A percentile compares a stretch with the other conserved stretches of the same genome.
Conservation (phyloP, 2,113 vertebrate genomes). For the Gymnogyps californianus region DNA sequence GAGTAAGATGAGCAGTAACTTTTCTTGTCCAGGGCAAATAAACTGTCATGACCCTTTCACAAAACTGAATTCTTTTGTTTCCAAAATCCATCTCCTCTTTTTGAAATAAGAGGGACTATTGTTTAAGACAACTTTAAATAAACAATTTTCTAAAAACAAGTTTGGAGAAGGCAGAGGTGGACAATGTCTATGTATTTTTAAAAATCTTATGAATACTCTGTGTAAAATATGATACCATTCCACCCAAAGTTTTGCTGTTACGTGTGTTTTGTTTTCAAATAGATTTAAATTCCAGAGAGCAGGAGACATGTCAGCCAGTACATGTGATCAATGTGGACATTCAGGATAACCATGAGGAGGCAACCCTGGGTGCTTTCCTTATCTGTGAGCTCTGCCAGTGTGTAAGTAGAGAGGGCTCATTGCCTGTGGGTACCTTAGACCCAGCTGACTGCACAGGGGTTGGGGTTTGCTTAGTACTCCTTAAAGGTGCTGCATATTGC, state of each 20-base stretch:
- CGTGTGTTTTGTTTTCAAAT: background rate
- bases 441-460: background rate
- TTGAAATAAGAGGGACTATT: background rate
- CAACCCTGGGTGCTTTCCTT: constrained; percentile 95
- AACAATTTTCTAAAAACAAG: background rate
- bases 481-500: background rate
- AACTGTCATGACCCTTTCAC: background rate
- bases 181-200: background rate
- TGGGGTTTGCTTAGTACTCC: background rate
- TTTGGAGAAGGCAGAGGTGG: background rate
- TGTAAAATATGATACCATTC: accelerated
- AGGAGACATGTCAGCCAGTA: constrained; percentile 94
- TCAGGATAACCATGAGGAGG: constrained; percentile 98
- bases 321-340: constrained; percentile 99
- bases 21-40: background rate
- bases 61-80: background rate
- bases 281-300: constrained; percentile 91
- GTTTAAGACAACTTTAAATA: background rate
- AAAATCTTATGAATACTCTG: accelerated
- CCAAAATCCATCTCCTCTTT: background rate
- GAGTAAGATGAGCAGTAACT: background rate
- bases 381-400: constrained; percentile 99
- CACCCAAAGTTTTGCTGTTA: background rate
- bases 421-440: background rate
- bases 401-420: constrained; percentile 77